These are phyloP conservation scores for Notechis scutatus DNA, from an alignment of 2,113 vertebrate genomes.

Conservation along the genomic window DNA sequence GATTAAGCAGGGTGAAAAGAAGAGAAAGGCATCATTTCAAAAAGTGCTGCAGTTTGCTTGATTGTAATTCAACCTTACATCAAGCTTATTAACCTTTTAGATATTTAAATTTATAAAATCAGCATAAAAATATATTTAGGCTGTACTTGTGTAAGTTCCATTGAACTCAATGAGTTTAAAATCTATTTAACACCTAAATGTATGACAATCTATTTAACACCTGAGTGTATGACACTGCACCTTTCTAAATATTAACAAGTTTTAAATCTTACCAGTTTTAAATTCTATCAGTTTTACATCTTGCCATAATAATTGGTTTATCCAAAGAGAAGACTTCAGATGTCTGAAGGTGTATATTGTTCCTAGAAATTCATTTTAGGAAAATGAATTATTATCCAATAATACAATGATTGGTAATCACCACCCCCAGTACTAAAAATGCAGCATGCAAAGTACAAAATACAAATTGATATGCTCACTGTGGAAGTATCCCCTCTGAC, in stretches of 20 bases:
- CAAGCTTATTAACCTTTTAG: neutral
- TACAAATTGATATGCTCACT: neutral
- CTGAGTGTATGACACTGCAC: neutral
- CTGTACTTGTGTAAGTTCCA: neutral
- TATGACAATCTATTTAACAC: neutral
- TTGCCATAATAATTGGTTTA: neutral
- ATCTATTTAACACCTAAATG: neutral
- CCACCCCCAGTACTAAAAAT: neutral
- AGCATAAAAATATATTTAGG: neutral
- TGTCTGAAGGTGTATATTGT: neutral
- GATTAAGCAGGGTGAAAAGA: neutral
- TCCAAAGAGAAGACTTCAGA: neutral
- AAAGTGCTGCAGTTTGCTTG: neutral
- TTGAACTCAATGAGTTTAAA: neutral
- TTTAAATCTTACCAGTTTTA: neutral
- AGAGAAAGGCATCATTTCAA: neutral
- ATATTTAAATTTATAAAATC: neutral
- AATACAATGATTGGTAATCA: neutral
- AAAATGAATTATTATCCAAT: neutral
- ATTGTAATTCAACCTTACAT: neutral
- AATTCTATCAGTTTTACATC: neutral
- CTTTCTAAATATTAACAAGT: neutral
- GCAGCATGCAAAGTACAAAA: neutral
- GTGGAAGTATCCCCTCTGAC: neutral
- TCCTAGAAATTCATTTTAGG: neutral